Percentiles rank a stretch among this genome's conserved stretches.
Evolutionary conservation across 2,797 vertebrate species (phyloP).

Genomic region (Petrocephalus sullivani): DNA sequence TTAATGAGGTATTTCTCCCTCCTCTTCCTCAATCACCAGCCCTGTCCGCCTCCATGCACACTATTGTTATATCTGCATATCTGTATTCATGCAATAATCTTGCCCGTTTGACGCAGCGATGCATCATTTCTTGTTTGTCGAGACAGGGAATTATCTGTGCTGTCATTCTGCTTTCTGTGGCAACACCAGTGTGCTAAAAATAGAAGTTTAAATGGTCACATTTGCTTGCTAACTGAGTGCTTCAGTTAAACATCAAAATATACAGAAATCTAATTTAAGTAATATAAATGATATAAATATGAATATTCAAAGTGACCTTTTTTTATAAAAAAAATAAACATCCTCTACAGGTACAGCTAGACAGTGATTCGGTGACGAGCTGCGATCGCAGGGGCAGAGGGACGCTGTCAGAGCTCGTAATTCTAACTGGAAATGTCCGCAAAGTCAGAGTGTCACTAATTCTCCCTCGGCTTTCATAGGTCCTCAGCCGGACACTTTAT

Average conservation of each 20-base stretch:
- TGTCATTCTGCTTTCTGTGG: constrained; percentile 2
- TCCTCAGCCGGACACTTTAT: no score
- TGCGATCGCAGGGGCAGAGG: background rate
- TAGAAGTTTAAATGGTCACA: background rate
- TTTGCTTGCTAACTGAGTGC: background rate
- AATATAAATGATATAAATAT: background rate
- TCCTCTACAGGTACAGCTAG: background rate
- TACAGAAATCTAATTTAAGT: background rate
- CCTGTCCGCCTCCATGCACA: constrained; percentile 4
- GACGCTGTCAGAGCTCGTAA: background rate
- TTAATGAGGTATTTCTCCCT: background rate
- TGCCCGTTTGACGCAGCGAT: background rate
- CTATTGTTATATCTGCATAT: background rate
- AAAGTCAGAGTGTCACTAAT: background rate
- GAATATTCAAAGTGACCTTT: background rate
- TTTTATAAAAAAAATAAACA: no score
- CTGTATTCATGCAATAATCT: background rate
- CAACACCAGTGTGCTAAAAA: background rate
- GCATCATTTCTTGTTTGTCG: background rate
- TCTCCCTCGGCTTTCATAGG: background rate
- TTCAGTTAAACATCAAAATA: background rate
- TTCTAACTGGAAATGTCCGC: background rate
- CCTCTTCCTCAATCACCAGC: background rate
- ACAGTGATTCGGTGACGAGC: background rate
- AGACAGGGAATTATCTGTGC: background rate